Evolutionary conservation across 2,797 vertebrate genomes (phyloP).

Genomic region (Anolis apletophallus): DNA sequence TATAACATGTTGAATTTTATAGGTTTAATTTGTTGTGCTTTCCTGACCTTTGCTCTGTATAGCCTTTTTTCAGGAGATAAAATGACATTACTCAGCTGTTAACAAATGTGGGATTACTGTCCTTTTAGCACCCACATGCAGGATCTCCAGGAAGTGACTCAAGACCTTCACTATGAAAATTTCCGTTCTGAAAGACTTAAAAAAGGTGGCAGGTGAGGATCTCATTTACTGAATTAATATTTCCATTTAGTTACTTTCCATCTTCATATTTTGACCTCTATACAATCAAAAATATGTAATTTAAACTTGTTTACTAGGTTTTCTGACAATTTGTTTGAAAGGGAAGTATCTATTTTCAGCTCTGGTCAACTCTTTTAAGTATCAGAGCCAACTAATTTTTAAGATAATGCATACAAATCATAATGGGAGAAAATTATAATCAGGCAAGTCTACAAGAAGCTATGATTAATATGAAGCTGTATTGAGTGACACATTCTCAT

Average conservation of each 20-base stretch:
- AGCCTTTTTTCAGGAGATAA: not conserved
- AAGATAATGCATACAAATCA: not conserved
- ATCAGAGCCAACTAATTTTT: not conserved
- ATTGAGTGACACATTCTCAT: not conserved
- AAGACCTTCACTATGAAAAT: constrained; percentile 99
- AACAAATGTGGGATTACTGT: constrained; percentile 23
- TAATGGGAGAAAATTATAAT: not conserved
- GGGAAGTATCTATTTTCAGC: no score
- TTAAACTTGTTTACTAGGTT: not conserved
- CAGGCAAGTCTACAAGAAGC: not conserved
- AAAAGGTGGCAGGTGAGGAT: constrained; percentile 92
- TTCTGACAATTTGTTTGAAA: not conserved
- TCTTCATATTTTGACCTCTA: not conserved
- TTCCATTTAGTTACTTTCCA: constrained; percentile 60
- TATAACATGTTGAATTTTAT: not conserved
- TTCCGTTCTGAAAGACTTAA: constrained; percentile 98
- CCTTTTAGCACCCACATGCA: constrained; percentile 95
- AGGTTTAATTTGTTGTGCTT: not conserved
- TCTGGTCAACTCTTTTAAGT: no score
- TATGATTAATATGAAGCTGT: not conserved
- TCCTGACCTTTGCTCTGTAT: no score
- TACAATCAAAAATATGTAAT: not conserved
- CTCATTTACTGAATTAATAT: constrained; percentile 65
- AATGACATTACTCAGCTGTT: not conserved
- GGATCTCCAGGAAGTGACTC: constrained; percentile 98